Conservation (phyloP, 2,113 vertebrate genomes). For the Monarcha castaneiventris region DNA sequence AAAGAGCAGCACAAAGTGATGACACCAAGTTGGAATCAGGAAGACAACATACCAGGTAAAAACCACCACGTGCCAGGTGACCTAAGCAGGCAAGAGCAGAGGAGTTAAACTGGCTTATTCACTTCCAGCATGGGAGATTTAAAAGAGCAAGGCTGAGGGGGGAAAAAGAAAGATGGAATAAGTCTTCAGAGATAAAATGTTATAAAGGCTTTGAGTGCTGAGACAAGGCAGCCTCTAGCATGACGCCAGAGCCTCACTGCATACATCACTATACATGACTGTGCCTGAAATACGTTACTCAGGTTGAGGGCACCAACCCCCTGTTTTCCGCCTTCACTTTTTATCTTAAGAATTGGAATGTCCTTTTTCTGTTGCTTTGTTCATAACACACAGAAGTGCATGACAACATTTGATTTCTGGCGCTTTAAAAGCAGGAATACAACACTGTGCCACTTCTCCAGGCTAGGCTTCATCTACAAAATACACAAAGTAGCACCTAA, state of each 20-base stretch:
- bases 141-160: not conserved
- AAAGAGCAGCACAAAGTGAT: not conserved
- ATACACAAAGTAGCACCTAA: not conserved
- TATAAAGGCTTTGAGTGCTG: not conserved
- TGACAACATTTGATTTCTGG: not conserved
- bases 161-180: not conserved
- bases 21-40: not conserved
- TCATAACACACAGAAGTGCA: not conserved
- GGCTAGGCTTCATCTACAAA: not conserved
- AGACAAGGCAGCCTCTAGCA: not conserved
- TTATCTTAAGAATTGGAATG: not conserved
- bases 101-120: not conserved
- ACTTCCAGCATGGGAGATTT: not conserved
- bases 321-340: not conserved
- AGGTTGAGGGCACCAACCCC: not conserved
- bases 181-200: not conserved
- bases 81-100: not conserved
- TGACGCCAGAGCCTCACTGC: not conserved
- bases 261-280: rapidly evolving
- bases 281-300: not conserved
- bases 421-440: not conserved
- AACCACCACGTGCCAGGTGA: not conserved
- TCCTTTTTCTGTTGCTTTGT: not conserved
- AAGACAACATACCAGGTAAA: not conserved
- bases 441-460: not conserved